Base-by-base conservation (phyloP, 2,113 vertebrate genomes). In the Caranx melampygus region DNA sequence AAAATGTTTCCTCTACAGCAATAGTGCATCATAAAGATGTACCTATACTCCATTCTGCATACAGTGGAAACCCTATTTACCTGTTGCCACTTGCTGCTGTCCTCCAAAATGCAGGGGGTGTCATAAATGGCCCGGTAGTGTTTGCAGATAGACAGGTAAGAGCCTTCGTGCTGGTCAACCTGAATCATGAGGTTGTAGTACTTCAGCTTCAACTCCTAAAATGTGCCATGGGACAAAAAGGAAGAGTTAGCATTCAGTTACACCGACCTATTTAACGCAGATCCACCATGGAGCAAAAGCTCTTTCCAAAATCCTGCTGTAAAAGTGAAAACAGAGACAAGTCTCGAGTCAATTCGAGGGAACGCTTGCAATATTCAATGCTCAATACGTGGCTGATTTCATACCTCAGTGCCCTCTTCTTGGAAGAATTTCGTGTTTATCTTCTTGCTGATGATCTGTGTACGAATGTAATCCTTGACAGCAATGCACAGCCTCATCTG, bases 171-270 rank as follows among this genome's bases (percentile, higher is more conserved):
- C 65, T 96, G 97, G 91, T 99, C 98, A 85, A 99, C 95, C 87
- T 99, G 97, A 92, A 99, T 99, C 98, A 99, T 99, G 92, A 99
- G 94, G 89, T 99, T 97, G 94, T 99, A 99, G 86, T 98, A 99
- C 88, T 98, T 99, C 92, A 99, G 93, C 91, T 99, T 99, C 64
- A 93, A 92, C 88, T 98, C 97, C 98, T 99, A 72, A 35, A 61
- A 72, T 65, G 40, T 47, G 60, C 40, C 14, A 90, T 45, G 87
- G 94, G 21, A 63, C 4, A 75, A 69, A n/a, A 67, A 5, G 7
- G 0, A 42, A 57, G 69, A 42, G 18, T 71, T 16, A 45, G 9
- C n/a, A 2, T 37, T 65, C 5, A 31, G 34, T 21, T 70, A 68
- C 6, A 16, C 6, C 21, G 49, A 47, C 15, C 20, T 60, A 26